These are phyloP conservation scores for Diprion similis DNA, from an alignment of 1,140 invertebrate genomes.

Conservation along the genomic window DNA sequence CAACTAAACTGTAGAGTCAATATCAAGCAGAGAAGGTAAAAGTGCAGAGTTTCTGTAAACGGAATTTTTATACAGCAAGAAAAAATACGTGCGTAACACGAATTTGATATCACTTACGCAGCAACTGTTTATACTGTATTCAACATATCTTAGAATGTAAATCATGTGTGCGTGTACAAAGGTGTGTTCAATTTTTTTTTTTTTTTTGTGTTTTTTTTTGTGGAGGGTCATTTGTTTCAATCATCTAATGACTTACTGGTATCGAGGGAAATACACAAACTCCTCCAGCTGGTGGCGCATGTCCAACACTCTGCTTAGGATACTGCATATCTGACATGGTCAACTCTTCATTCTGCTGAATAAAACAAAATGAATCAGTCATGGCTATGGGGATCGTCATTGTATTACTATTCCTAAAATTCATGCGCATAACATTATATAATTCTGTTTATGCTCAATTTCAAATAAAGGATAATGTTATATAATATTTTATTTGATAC, in stretches of 20 bases:
- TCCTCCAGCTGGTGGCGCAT: constrained; percentile 62
- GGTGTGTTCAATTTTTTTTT: constrained; percentile 7
- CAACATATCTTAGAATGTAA: too few species aligned
- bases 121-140: too few species aligned
- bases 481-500: background rate
- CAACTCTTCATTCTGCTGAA: constrained; percentile 74
- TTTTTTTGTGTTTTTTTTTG: constrained; percentile 22
- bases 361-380: constrained; percentile 31
- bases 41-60: too few species aligned
- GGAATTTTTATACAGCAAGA: too few species aligned
- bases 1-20: too few species aligned
- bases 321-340: constrained; percentile 77
- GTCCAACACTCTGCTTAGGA: constrained; percentile 62
- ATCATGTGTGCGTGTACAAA: constrained; percentile 4
- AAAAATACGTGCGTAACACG: too few species aligned
- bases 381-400: constrained; percentile 26
- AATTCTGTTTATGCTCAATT: constrained; percentile 12
- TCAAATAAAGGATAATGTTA: too few species aligned
- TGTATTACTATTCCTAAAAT: constrained; percentile 19
- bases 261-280: constrained; percentile 67
- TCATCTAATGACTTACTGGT: constrained; percentile 65
- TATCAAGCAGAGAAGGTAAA: too few species aligned
- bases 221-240: constrained; percentile 18
- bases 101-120: too few species aligned
- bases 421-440: background rate